Evolutionary conservation across 2,797 vertebrate species (phyloP), one percentile per base, ranked within the genome.

Genomic region (Sebastes umbrosus): DNA sequence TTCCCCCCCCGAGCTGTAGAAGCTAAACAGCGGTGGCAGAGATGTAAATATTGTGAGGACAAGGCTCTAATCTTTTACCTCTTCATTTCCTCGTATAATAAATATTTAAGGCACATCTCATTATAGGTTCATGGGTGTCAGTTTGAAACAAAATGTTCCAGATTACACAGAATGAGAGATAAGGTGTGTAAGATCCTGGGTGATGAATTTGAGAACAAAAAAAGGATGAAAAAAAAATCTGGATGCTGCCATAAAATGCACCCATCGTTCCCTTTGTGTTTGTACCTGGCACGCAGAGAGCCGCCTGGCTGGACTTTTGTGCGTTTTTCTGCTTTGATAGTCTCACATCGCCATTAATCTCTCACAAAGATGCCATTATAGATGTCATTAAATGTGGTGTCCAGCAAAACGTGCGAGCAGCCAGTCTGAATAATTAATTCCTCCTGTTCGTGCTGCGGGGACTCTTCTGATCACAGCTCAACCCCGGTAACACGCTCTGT

Each of bases 401-500:
- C 88, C 82, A 67, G 85, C 60, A 80, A 88, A 89, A 91, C 54
- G 83, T 75, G 77, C 34, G 3, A 90, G 86, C 85, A 81, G 84
- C 76, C 81, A 71, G 87, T 87, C 66, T 93, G 89, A 93, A 94
- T 94, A 91, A 93, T 94, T 85, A 85, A 93, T 90, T 88, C 74
- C 81, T 75, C 67, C 71, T 32, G 80, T 82, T 84, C 22, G 71
- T 87, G 89, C 88, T 87, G 87, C 20, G 13, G 79, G 84, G 80
- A 80, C 68, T 88, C 75, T 54, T 90, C 79, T 89, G 86, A 86
- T 90, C 87, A 66, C 55, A 79, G 85, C 83, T 85, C 85, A 87
- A 77, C 82, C 82, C 84, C 27, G 24, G 71, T 74, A 88, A 89
- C 79, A 84, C 32, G 46, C 90, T 90, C 84, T 85, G 87, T 83